phyloP scores from a whole-genome alignment of 2,113 vertebrate genomes.

The Thalassarche chlororhynchos region DNA sequence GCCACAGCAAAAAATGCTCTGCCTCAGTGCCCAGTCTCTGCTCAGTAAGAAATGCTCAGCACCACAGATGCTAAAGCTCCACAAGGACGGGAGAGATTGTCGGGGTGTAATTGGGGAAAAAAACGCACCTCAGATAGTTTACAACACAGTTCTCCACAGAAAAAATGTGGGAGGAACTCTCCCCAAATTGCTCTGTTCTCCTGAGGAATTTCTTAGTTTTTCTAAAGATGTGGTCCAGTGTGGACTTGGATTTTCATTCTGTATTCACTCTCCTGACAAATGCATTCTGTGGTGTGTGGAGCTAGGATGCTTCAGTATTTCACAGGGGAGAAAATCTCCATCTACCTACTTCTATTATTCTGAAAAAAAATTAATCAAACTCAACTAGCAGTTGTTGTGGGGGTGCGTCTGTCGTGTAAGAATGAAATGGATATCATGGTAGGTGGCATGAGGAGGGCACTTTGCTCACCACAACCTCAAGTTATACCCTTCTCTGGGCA shows the following conservation, averaged over 20 bases:
- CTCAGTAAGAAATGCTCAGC: neutral
- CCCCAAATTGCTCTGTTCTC: neutral
- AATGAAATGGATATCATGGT: neutral
- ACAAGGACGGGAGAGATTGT: neutral
- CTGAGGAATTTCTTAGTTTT: neutral
- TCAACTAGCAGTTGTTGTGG: neutral
- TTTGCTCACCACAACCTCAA: neutral
- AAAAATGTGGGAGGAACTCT: neutral
- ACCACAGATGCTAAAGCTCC: neutral
- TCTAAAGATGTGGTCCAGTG: neutral
- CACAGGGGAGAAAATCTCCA: neutral
- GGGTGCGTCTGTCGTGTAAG: accelerated
- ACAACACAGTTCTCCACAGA: neutral
- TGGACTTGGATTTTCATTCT: neutral
- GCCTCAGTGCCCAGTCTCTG: neutral
- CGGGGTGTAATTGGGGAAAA: accelerated
- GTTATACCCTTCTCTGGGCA: neutral
- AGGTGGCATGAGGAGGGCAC: neutral
- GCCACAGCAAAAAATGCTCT: neutral
- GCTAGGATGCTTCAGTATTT: neutral
- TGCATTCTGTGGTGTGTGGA: neutral
- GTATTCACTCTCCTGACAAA: neutral
- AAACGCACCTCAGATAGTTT: neutral
- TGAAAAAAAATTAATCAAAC: neutral
- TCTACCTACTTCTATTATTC: neutral